Base-by-base conservation (phyloP, 2,888 invertebrate species). In the Trachelus tabidus region DNA sequence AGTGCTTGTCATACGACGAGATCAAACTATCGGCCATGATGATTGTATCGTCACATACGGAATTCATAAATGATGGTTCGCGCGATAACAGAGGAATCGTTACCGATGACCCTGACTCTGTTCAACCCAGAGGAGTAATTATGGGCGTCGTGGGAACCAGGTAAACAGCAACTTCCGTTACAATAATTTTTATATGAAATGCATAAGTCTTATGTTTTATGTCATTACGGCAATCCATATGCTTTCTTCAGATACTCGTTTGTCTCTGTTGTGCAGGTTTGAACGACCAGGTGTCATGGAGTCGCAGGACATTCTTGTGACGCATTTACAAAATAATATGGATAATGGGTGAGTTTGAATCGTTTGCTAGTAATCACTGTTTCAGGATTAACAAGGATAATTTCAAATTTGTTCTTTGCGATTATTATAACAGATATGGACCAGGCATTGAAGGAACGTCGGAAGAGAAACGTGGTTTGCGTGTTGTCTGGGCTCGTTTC, bases 1-100 rank as follows among this genome's bases (percentile, higher is more conserved):
- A 93, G 82, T 94, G 93, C 81, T 89, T 95, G 34, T 94, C 94
- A 76, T 95, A 95, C 83, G 95, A 95, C 76, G 95, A 95, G 88
- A 92, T 95, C 83, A 95, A 94, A 85, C 82, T 95, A 1, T 93
- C 94, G 0, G 93, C 94, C 0, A 92, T 94, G 90, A 91, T 95
- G 75, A 93, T 92, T 37, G 92, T 94, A 1, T 93, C 94, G n/a
- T 94, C 94, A 0, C 92, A 92, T 76, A 94, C 94, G 0, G 93
- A 93, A 82, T 95, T 94, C 82, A 93, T 94, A 76, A 95, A 95
- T 79, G 92, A 94, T 79, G 95, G 95, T 0, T 89, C 92, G 12
- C 91, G 94, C 37, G 90, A 92, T 73, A 92, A 92, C 31, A 93
- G 93, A 82, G 95, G 94, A 0, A 89, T 92, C 3, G 89, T 92